Base-by-base conservation (phyloP, 92 coral and sea anemone genomes). In the Epizoanthus illoricatus region DNA sequence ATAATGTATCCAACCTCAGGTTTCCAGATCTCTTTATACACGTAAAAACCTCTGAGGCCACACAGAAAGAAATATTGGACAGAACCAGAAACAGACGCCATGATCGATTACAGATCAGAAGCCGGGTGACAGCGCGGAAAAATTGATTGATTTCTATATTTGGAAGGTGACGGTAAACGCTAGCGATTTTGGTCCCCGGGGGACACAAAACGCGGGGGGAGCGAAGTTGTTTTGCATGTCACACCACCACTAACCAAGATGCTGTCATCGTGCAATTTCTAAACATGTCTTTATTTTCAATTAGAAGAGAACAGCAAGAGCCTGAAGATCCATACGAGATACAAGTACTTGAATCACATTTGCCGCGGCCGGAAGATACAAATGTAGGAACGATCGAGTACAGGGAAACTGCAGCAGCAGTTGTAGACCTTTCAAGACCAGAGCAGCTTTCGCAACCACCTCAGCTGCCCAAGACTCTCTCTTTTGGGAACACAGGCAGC, bases 21-120 rank as follows among this genome's bases (percentile, higher is more conserved):
- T 74, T 75, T 84, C 69, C 87, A 84, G 65, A 84, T 74, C 87
- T 75, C 75, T 75, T 73, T 75, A 66, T 54, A 64, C 83, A 84
- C 75, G 67, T 84, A 79, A 69, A 66, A 76, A 65, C 84, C 88
- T 69, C 79, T 85, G 62, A 66, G 84, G 88, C 88, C 84, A 43
- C 88, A 85, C 47, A 75, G 84, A 85, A 85, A 85, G 84, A 73
- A 85, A 85, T 85, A 85, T 78, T 85, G 88, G 61, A 85, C 76
- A 76, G 60, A 57, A 86, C 89, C 85, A 86, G 81, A 80, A 80
- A 86, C 81, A 21, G 89, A 86, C 5, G 89, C 89, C 85, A 86
- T 86, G 52, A 80, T 62, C 75, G 63, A 85, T 76, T 72, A 59
- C 83, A 84, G 74, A 69, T 69, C 33, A 65, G 41, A 73, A 61